Base-by-base conservation (phyloP, 2,888 invertebrate species). In the Amphipoea lucens region DNA sequence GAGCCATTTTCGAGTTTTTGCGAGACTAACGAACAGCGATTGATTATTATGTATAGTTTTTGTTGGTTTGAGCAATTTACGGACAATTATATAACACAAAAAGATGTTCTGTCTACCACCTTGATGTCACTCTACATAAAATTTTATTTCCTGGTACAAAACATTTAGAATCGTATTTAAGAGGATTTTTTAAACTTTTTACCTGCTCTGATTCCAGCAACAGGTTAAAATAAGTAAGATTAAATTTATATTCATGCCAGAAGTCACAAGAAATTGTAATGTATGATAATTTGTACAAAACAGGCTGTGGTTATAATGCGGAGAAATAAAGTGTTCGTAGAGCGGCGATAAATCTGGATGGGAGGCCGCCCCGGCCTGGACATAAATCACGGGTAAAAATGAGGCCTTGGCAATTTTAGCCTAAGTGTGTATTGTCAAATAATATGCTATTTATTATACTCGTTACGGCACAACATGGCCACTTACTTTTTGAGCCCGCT, bases 371-470 rank as follows among this genome's bases (percentile, higher is more conserved):
- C 81, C 78, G 79, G 89, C 42, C 72, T 36, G 71, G 69, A 65
- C 69, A 81, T 85, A 89, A 88, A 89, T 89, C 88, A 85, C 79
- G 69, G 73, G 23, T 74, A 89, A 83, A 89, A 87, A 87, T 84
- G 87, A 87, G 82, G 81, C 79, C 76, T 78, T 63, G 60, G 82
- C 87, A 87, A 87, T 89, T 81, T 87, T 70, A 66, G 57, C 77
- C 78, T 75, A 81, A 84, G 78, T 80, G 79, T 82, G 76, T 87
- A 82, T 81, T 89, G 80, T 82, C 85, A 78, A 29, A 29, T 29
- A 87, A 85, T 87, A 82, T 79, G 77, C 80, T 86, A 88, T 86
- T 87, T 81, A 87, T 84, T 87, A 89, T 82, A 78, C 78, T 78
- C 69, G 81, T 80, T 81, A 85, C 68, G 78, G 76, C 73, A 67